phyloP scores from a whole-genome alignment of 2,113 vertebrate genomes.

The Labrus mixtus region DNA sequence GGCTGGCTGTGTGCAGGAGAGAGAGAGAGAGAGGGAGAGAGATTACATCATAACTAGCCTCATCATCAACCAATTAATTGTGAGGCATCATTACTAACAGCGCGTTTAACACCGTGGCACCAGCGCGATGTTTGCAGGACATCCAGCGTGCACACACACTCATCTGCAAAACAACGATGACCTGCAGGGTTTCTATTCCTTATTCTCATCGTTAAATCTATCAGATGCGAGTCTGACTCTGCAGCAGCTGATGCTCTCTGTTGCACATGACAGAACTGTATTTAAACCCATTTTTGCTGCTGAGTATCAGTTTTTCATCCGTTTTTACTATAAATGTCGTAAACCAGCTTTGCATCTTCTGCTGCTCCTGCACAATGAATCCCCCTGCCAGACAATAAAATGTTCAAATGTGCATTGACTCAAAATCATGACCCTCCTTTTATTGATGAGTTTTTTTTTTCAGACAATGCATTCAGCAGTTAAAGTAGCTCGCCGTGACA shows the following conservation, averaged over 20 bases:
- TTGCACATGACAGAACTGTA: slow-evolving; percentile 4
- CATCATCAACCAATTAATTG: slow-evolving; percentile 81
- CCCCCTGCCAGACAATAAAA: background rate
- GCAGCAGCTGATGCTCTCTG: slow-evolving; percentile 9
- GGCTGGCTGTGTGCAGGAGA: slow-evolving; percentile 44
- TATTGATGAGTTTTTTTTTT: background rate
- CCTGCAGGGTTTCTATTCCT: background rate
- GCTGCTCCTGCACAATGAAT: background rate
- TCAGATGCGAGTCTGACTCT: background rate
- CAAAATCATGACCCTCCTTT: background rate
- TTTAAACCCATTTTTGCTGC: slow-evolving; percentile 12
- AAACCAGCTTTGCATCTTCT: background rate
- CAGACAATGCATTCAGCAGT: slow-evolving; percentile 4
- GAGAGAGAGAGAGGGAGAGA: slow-evolving; percentile 56
- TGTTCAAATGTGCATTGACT: slow-evolving; percentile 9
- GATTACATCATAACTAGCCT: slow-evolving; percentile 83
- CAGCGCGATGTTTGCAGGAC: slow-evolving; percentile 38
- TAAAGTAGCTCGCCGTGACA: background rate
- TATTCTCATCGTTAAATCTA: background rate
- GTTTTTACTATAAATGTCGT: slow-evolving; percentile 1
- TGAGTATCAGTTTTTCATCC: slow-evolving; percentile 1
- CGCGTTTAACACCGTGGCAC: slow-evolving; percentile 63
- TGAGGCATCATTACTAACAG: slow-evolving; percentile 58
- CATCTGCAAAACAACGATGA: background rate
- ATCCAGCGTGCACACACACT: background rate